A percentile compares a stretch with the other conserved stretches of the same genome.
These are phyloP conservation scores for Cariama cristata DNA, from an alignment of 2,113 vertebrate species.

Conservation along the genomic window DNA sequence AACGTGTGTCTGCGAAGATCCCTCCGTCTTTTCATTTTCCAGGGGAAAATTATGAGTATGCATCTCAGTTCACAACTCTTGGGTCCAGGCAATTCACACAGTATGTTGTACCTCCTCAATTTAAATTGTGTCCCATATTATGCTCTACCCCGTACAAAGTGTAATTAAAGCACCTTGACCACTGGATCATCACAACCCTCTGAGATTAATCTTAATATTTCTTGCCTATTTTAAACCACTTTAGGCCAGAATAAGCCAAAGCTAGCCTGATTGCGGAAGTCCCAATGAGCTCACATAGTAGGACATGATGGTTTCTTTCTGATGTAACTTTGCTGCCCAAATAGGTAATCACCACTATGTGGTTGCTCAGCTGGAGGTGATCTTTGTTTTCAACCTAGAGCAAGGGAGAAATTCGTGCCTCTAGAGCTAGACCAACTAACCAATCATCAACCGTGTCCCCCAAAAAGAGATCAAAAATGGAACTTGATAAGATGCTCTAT, in stretches of 20 bases:
- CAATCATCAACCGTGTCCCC: not conserved
- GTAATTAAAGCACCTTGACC: not conserved
- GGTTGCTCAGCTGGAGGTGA: not conserved
- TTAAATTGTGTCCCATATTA: not conserved
- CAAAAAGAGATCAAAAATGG: not conserved
- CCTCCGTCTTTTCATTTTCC: not conserved
- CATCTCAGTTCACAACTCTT: not conserved
- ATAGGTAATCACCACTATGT: not conserved
- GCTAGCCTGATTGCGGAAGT: not conserved
- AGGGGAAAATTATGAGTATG: not conserved
- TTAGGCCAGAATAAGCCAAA: not conserved
- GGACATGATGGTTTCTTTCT: not conserved
- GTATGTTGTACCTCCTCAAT: not conserved
- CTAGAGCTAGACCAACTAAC: not conserved
- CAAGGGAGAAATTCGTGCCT: not conserved
- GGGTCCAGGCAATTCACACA: not conserved
- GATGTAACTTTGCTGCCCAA: not conserved
- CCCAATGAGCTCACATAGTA: not conserved
- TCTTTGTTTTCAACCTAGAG: not conserved
- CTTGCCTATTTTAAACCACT: not conserved
- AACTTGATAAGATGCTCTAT: accelerated
- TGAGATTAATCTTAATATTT: not conserved
- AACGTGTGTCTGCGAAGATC: not conserved
- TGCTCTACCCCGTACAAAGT: not conserved
- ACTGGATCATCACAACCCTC: not conserved